These are phyloP conservation scores for Corticium candelabrum DNA, from an alignment of 37 sponge, comb jelly and placozoan species.

Conservation along the genomic window DNA sequence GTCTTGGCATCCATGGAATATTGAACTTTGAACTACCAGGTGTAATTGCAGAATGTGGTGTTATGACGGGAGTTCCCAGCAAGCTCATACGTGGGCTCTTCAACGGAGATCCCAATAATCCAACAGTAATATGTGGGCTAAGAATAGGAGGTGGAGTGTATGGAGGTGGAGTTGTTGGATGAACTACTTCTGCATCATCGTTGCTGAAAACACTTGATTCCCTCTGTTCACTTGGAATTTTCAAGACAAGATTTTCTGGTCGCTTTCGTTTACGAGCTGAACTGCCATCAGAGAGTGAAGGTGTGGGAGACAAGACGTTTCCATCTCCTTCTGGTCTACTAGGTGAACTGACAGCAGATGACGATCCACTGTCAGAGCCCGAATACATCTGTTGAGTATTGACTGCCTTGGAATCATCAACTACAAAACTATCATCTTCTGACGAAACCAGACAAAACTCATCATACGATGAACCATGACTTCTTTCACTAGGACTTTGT, in stretches of 20 bases:
- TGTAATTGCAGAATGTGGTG: neutral
- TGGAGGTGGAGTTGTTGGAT: constrained; percentile 34
- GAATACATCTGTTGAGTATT: neutral
- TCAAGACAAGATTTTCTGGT: neutral
- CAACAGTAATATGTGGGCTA: constrained; percentile 17
- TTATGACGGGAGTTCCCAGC: neutral
- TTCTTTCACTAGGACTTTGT: too few relatives aligned
- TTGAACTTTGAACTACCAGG: neutral
- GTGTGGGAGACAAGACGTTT: too few relatives aligned
- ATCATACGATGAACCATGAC: too few relatives aligned
- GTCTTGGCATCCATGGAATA: neutral
- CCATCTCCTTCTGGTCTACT: too few relatives aligned
- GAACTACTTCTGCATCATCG: neutral
- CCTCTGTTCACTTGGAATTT: neutral
- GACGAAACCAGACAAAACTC: too few relatives aligned
- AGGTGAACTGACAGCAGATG: too few relatives aligned
- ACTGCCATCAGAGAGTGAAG: too few relatives aligned
- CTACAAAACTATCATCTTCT: neutral
- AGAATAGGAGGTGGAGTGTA: constrained; percentile 84
- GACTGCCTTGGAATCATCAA: neutral
- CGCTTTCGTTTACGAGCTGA: neutral
- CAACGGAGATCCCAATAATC: neutral
- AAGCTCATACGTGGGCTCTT: neutral
- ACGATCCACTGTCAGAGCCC: too few relatives aligned
- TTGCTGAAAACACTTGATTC: neutral